These are phyloP conservation scores for Eueides isabella DNA, from an alignment of 1,140 invertebrate genomes.

Conservation along the genomic window DNA sequence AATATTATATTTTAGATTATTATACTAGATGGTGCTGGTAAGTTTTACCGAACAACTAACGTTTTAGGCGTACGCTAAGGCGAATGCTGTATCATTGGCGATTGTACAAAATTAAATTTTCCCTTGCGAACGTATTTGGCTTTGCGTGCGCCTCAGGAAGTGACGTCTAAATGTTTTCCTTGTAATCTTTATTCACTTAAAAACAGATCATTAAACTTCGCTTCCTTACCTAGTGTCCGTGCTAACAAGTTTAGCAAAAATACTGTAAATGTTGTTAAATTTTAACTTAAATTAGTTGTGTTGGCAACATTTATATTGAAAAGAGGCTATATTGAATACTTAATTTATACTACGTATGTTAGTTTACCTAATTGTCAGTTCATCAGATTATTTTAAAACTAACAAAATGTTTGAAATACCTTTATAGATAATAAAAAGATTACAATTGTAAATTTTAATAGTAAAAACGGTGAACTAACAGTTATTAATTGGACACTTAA, in stretches of 20 bases:
- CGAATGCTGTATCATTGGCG: slow-evolving; percentile 48
- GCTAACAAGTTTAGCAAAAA: background rate
- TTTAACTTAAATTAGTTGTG: background rate
- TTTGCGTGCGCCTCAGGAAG: slow-evolving; percentile 57
- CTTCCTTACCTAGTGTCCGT: slow-evolving; percentile 12
- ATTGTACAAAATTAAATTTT: slow-evolving; percentile 41
- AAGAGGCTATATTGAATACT: background rate
- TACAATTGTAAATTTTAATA: background rate
- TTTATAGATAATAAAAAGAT: background rate
- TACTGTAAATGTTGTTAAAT: background rate
- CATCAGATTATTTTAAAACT: background rate
- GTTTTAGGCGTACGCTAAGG: slow-evolving; percentile 58
- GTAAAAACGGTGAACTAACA: background rate
- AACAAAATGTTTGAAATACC: background rate
- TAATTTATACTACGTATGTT: background rate
- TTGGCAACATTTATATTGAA: background rate
- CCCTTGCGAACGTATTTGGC: slow-evolving; percentile 53
- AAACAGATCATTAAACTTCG: slow-evolving; percentile 18
- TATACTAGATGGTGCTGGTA: slow-evolving; percentile 45
- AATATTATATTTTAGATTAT: slow-evolving; percentile 46
- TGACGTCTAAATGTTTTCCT: slow-evolving; percentile 13
- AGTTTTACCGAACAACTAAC: slow-evolving; percentile 39
- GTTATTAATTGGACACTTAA: background rate
- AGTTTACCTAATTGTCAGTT: background rate
- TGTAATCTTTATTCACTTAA: slow-evolving; percentile 19